Conservation (phyloP, 2,797 vertebrate species). For the Diceros bicornis region DNA sequence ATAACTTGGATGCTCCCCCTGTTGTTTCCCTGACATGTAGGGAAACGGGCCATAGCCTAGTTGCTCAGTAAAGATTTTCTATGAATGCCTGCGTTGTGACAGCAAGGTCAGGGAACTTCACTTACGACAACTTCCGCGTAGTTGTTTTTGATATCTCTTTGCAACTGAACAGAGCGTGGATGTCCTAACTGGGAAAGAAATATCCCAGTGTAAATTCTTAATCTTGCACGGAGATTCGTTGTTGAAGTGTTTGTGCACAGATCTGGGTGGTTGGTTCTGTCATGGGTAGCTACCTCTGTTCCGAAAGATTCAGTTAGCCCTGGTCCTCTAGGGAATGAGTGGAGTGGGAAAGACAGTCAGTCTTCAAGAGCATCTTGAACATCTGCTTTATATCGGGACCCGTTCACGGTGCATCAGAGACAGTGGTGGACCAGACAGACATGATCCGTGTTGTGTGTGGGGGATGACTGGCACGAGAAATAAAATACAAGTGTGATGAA, state of each 20-base stretch:
- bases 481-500: neutral
- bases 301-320: neutral
- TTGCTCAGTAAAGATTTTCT: slow-evolving; percentile 14
- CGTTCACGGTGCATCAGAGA: neutral
- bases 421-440: neutral
- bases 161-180: neutral
- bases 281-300: neutral
- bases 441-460: accelerated
- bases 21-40: neutral
- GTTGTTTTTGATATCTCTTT: neutral
- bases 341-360: neutral
- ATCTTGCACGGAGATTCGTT: neutral
- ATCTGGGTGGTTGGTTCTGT: neutral
- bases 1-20: neutral
- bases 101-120: neutral
- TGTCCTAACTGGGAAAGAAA: neutral
- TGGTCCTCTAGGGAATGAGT: neutral
- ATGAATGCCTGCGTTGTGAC: neutral
- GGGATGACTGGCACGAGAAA: neutral
- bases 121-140: neutral
- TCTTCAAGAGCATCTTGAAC: neutral
- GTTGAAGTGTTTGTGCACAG: neutral
- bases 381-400: neutral
- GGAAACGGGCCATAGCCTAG: neutral
- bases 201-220: neutral